These are phyloP conservation scores for Rana temporaria DNA, from an alignment of 2,113 vertebrate species.

Conservation along the genomic window DNA sequence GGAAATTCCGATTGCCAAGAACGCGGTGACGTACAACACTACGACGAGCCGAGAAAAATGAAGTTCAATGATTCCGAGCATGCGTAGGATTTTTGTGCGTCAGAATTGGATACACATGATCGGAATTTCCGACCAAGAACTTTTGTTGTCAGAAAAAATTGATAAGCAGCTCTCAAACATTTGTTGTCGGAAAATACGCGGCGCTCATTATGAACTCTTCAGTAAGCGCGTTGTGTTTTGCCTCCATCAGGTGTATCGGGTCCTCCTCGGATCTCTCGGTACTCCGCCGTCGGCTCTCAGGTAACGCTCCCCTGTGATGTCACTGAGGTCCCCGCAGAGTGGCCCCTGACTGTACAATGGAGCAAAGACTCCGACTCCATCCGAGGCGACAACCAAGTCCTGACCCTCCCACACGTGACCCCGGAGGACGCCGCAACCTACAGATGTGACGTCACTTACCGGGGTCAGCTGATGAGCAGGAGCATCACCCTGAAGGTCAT, in stretches of 20 bases:
- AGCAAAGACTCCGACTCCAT: background rate
- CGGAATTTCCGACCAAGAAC: too few species aligned
- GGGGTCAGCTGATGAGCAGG: background rate
- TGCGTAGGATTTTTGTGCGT: too few species aligned
- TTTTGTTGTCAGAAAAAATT: too few species aligned
- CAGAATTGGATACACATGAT: too few species aligned
- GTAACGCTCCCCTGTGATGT: constrained; percentile 30
- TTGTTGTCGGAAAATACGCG: too few species aligned
- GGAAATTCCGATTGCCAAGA: too few species aligned
- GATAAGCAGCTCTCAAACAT: too few species aligned
- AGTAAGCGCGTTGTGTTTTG: background rate
- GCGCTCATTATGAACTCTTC: background rate
- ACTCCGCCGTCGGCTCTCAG: background rate
- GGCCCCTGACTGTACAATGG: background rate
- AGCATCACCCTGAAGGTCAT: constrained; percentile 22
- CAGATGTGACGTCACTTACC: constrained; percentile 37
- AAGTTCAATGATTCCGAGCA: too few species aligned
- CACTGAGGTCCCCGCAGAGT: background rate
- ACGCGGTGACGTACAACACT: too few species aligned
- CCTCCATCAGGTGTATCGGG: constrained; percentile 23
- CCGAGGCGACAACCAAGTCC: background rate
- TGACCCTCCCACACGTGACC: constrained; percentile 5
- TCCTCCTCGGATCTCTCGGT: background rate
- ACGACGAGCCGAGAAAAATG: too few species aligned
- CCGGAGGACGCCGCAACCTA: constrained; percentile 31